A percentile compares a stretch with the other conserved stretches of the same genome.
Conservation (phyloP, 2,888 invertebrate species). For the Lasioglossum malachurum region DNA sequence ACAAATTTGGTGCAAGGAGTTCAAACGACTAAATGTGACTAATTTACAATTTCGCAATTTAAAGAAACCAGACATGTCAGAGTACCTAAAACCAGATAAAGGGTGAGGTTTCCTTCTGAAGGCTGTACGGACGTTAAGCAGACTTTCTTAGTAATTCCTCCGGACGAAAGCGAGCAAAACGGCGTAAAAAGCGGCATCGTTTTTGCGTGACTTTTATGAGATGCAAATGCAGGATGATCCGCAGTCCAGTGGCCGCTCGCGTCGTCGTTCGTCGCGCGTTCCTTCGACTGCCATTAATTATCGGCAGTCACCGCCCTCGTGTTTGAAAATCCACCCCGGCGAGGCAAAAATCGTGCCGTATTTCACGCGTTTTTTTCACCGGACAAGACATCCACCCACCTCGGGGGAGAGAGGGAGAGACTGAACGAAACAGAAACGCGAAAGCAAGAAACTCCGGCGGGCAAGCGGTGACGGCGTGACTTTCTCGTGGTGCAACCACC, state of each 20-base stretch:
- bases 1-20: not conserved
- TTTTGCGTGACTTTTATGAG: slow-evolving; percentile 4
- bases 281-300: slow-evolving; percentile 33
- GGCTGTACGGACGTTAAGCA: not conserved
- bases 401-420: slow-evolving; percentile 13
- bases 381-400: slow-evolving; percentile 20
- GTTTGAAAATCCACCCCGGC: slow-evolving; percentile 30
- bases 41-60: not conserved
- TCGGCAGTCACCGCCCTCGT: slow-evolving; percentile 3
- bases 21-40: not conserved
- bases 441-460: slow-evolving; percentile 37
- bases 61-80: not conserved
- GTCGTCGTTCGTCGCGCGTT: not conserved
- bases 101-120: not conserved
- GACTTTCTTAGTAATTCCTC: not conserved
- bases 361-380: slow-evolving; percentile 24
- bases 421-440: slow-evolving; percentile 52
- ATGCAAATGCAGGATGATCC: not conserved
- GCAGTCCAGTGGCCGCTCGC: not conserved
- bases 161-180: not conserved
- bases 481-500: slow-evolving; percentile 40
- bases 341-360: slow-evolving; percentile 28
- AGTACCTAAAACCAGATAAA: not conserved
- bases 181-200: not conserved
- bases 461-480: slow-evolving; percentile 46